These are phyloP conservation scores for Agrypnia vestita DNA, from an alignment of 1,140 invertebrate genomes.

Conservation along the genomic window DNA sequence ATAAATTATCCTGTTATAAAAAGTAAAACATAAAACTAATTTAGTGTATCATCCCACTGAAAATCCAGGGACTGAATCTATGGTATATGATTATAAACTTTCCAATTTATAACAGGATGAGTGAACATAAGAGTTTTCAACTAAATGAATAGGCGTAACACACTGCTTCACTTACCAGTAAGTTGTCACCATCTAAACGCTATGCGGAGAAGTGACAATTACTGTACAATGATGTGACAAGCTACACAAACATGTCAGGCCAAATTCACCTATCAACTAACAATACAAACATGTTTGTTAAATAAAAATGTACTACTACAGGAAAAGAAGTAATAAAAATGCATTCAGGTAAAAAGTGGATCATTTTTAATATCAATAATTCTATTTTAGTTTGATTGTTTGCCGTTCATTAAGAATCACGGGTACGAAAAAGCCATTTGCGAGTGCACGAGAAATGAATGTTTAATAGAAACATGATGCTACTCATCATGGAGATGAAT, in stretches of 20 bases:
- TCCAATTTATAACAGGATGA: no score
- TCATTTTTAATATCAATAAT: not conserved
- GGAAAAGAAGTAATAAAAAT: slow-evolving; percentile 24
- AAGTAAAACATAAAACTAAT: no score
- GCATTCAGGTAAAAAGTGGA: slow-evolving; percentile 20
- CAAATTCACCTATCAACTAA: not conserved
- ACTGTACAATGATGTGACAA: no score
- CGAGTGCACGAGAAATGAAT: slow-evolving; percentile 25
- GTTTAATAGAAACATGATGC: not conserved
- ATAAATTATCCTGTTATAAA: no score
- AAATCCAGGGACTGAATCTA: no score
- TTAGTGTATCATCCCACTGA: no score
- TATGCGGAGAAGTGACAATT: no score
- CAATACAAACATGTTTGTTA: not conserved
- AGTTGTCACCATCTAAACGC: no score
- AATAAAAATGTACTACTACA: slow-evolving; percentile 11
- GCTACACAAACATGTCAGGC: not conserved
- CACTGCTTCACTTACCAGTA: no score
- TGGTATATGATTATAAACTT: no score
- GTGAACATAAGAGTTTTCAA: no score
- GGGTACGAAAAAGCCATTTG: slow-evolving; percentile 28
- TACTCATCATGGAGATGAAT: not conserved
- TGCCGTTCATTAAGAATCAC: slow-evolving; percentile 1
- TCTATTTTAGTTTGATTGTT: slow-evolving; percentile 10
- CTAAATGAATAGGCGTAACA: no score